A percentile compares a stretch with the other conserved stretches of the same genome.
These are phyloP conservation scores for Balanococcus diminutus DNA, from an alignment of 2,888 invertebrate species.

Conservation along the genomic window DNA sequence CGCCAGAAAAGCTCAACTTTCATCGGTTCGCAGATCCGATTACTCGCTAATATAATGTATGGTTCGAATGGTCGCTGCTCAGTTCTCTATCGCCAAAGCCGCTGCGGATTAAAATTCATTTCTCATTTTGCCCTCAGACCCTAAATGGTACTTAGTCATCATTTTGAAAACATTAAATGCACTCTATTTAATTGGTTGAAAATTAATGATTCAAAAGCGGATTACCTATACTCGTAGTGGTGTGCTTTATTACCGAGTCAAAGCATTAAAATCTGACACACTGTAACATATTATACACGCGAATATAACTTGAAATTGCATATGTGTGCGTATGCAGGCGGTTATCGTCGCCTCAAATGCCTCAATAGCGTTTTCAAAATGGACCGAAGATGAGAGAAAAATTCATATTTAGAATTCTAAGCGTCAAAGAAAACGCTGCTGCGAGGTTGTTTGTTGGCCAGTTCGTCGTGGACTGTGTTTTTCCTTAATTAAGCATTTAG, in stretches of 20 bases:
- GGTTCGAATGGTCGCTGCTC: neutral
- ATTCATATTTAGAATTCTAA: neutral
- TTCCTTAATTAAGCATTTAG: neutral
- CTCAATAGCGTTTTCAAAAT: neutral
- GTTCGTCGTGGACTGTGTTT: neutral
- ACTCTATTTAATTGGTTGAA: slow-evolving; percentile 50
- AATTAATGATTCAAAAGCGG: slow-evolving; percentile 52
- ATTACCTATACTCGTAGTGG: slow-evolving; percentile 32
- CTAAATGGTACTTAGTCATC: slow-evolving; percentile 48
- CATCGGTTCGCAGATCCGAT: slow-evolving; percentile 42
- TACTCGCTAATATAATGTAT: slow-evolving; percentile 3
- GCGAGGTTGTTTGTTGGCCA: neutral
- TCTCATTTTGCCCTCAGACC: slow-evolving; percentile 46
- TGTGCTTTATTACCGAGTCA: slow-evolving; percentile 45
- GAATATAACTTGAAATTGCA: neutral
- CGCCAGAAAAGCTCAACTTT: slow-evolving; percentile 43
- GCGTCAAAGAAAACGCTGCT: neutral
- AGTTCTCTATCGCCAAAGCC: neutral
- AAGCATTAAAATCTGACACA: slow-evolving; percentile 1
- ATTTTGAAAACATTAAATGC: slow-evolving; percentile 48
- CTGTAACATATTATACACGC: neutral
- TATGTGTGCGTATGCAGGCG: neutral
- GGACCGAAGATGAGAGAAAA: neutral
- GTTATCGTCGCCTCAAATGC: neutral
- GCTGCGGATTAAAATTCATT: slow-evolving; percentile 47